These are phyloP conservation scores for Chrysolina americana DNA, from an alignment of 2,888 invertebrate species.

Conservation along the genomic window DNA sequence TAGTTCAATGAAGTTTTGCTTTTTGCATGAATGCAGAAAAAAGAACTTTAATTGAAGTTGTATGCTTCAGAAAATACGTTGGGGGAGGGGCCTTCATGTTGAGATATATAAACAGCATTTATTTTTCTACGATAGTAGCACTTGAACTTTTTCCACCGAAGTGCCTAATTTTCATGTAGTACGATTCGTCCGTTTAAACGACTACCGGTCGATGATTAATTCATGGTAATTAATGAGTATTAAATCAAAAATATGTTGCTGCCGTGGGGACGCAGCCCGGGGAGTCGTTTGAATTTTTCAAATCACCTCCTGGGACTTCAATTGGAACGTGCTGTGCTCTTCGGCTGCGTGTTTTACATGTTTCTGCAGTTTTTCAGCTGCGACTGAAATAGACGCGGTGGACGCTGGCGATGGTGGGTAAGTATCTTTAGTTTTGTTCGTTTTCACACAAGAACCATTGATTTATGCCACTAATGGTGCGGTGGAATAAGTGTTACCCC, in stretches of 20 bases:
- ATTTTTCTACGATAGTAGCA: too few relatives aligned
- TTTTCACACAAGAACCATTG: too few relatives aligned
- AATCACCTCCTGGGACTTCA: constrained; percentile 1
- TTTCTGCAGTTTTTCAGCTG: not conserved
- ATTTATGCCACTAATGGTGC: too few relatives aligned
- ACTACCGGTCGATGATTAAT: constrained; percentile 31
- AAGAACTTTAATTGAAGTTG: too few relatives aligned
- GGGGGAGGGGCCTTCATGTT: too few relatives aligned
- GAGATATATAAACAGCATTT: too few relatives aligned
- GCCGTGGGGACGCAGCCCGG: constrained; percentile 35
- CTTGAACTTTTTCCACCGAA: not conserved
- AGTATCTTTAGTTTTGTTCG: too few relatives aligned
- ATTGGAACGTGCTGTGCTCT: constrained; percentile 16
- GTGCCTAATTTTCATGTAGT: not conserved
- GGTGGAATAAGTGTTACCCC: too few relatives aligned
- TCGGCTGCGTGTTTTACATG: constrained; percentile 1
- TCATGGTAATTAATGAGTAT: constrained; percentile 39
- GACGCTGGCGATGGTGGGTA: too few relatives aligned
- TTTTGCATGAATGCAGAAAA: too few relatives aligned
- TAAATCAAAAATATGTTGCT: constrained; percentile 40
- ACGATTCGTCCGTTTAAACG: constrained; percentile 2
- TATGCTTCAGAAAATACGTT: too few relatives aligned
- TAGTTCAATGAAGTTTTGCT: too few relatives aligned
- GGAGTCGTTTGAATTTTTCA: constrained; percentile 18
- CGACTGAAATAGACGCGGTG: not conserved